A percentile compares a stretch with the other conserved stretches of the same genome.
Conservation (phyloP, 2,113 vertebrate species). For the Tursiops truncatus region DNA sequence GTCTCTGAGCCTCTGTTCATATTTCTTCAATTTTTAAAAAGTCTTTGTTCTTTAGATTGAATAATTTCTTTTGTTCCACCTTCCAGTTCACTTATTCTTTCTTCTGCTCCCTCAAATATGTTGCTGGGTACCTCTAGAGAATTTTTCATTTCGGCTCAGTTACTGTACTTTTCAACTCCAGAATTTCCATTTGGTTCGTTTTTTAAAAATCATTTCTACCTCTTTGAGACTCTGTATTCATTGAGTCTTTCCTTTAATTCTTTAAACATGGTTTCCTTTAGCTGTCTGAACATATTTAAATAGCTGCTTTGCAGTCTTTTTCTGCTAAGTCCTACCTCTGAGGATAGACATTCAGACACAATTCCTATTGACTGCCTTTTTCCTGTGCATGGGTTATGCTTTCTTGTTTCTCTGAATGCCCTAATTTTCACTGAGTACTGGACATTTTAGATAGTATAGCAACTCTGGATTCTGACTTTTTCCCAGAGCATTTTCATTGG, state of each 20-base stretch:
- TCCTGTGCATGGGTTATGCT: not conserved
- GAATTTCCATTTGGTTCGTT: not conserved
- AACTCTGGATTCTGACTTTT: not conserved
- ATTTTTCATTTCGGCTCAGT: conserved; percentile 7
- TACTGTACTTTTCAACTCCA: not conserved
- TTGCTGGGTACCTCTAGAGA: not conserved
- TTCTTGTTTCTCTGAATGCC: not conserved
- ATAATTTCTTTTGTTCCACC: not conserved
- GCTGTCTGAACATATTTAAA: not conserved
- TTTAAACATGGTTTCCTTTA: not conserved
- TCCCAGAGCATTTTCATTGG: not conserved
- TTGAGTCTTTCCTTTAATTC: not conserved
- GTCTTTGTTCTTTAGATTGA: not conserved
- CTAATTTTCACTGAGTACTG: not conserved
- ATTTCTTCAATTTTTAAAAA: not conserved
- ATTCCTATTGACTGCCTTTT: not conserved
- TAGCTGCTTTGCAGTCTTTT: not conserved
- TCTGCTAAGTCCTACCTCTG: not conserved
- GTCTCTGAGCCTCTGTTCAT: not conserved
- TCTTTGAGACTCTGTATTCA: conserved; percentile 8
- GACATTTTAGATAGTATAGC: not conserved
- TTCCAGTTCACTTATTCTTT: not conserved
- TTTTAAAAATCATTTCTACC: not conserved
- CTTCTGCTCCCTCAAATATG: not conserved
- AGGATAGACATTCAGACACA: not conserved